These are phyloP conservation scores for Malacoraja senta DNA, from an alignment of 2,797 vertebrate genomes.

Conservation along the genomic window DNA sequence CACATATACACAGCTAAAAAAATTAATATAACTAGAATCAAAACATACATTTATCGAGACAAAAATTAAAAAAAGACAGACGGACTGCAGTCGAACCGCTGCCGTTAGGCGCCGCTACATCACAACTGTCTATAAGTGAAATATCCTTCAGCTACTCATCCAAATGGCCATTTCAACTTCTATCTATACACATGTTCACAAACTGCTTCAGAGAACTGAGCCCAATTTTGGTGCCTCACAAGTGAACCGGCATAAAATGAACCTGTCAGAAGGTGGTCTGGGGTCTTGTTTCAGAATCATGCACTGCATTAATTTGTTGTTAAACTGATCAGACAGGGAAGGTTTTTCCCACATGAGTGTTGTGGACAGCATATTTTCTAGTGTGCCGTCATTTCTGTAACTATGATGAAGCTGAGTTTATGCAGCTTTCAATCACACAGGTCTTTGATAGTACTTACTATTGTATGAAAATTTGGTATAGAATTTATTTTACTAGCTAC, in stretches of 20 bases:
- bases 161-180: neutral
- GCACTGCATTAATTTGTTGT: neutral
- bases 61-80: too few species aligned
- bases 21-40: too few species aligned
- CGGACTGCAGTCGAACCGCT: too few species aligned
- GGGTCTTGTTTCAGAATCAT: neutral
- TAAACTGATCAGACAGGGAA: neutral
- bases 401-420: neutral
- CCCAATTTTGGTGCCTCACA: neutral
- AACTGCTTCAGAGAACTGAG: neutral
- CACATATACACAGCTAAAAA: too few species aligned
- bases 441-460: neutral
- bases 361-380: neutral
- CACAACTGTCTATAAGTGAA: neutral
- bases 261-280: neutral
- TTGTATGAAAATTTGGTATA: neutral
- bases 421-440: neutral
- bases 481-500: neutral
- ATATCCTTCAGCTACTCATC: neutral
- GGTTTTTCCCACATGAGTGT: neutral
- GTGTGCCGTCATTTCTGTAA: neutral
- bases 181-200: neutral
- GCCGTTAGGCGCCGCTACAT: too few species aligned
- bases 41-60: too few species aligned
- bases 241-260: neutral